A percentile compares a stretch with the other conserved stretches of the same genome.
These are phyloP conservation scores for Garrulus glandarius DNA, from an alignment of 2,797 vertebrate species.

Conservation along the genomic window DNA sequence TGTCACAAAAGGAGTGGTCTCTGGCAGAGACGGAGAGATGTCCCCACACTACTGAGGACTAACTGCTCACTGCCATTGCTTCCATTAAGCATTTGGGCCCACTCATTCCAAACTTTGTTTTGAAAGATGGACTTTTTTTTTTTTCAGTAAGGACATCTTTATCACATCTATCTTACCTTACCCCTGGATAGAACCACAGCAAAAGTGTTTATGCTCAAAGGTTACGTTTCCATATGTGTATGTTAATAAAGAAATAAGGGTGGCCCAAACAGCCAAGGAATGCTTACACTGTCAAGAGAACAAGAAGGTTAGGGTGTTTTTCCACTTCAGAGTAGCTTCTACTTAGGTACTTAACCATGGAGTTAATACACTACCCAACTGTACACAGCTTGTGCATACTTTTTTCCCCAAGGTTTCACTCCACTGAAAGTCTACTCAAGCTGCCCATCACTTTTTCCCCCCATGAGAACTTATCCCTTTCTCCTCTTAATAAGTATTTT, in stretches of 20 bases:
- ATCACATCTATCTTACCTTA: not conserved
- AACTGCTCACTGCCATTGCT: not conserved
- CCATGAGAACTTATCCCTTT: not conserved
- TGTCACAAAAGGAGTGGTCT: not conserved
- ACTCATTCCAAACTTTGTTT: not conserved
- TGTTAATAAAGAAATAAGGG: not conserved
- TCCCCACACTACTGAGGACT: not conserved
- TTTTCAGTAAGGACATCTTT: not conserved
- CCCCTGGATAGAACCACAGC: not conserved
- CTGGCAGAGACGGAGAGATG: not conserved
- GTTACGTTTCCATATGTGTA: not conserved
- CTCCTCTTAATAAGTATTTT: not conserved
- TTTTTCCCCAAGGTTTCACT: not conserved
- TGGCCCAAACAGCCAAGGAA: not conserved
- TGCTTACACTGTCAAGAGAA: not conserved
- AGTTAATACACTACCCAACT: not conserved
- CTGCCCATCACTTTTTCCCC: not conserved
- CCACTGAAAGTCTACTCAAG: not conserved
- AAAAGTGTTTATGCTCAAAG: not conserved
- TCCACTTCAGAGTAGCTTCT: not conserved
- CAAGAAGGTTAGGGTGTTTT: not conserved
- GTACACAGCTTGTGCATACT: not conserved
- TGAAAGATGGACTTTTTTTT: not conserved
- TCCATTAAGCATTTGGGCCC: not conserved
- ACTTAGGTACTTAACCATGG: not conserved